Conservation (phyloP, 2,888 invertebrate species). For the Watsonalla cultraria region DNA sequence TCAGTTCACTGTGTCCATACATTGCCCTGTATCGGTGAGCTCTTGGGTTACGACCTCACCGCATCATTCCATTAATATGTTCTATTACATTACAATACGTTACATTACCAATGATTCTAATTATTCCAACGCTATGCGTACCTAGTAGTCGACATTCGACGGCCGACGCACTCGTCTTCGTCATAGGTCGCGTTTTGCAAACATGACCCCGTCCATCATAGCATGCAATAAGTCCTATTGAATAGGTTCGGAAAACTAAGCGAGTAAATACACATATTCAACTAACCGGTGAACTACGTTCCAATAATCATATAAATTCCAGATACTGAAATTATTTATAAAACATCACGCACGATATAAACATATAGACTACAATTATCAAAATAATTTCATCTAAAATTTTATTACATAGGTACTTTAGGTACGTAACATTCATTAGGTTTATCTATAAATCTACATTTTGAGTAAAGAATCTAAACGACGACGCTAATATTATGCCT, state of each 20-base stretch:
- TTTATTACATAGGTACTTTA: slow-evolving; percentile 37
- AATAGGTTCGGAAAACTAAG: slow-evolving; percentile 24
- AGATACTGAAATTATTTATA: slow-evolving; percentile 35
- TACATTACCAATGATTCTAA: neutral
- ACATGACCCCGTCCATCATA: neutral
- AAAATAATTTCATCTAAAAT: slow-evolving; percentile 69
- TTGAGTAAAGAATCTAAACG: slow-evolving; percentile 61
- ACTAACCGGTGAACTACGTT: slow-evolving; percentile 32
- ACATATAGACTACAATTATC: slow-evolving; percentile 46
- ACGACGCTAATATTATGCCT: slow-evolving; percentile 50
- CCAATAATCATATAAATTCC: slow-evolving; percentile 32
- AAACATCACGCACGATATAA: slow-evolving; percentile 42
- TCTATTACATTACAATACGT: slow-evolving; percentile 9
- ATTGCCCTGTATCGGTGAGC: slow-evolving; percentile 41
- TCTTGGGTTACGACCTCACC: slow-evolving; percentile 10
- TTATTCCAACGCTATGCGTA: neutral
- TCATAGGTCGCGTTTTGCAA: neutral
- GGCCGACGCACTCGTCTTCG: neutral
- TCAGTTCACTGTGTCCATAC: slow-evolving; percentile 24
- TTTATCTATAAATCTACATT: slow-evolving; percentile 44
- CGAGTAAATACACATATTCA: slow-evolving; percentile 31
- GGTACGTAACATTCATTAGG: slow-evolving; percentile 29
- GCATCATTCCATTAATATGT: slow-evolving; percentile 1
- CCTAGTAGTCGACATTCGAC: neutral
- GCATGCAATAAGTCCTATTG: neutral